phyloP scores from a whole-genome alignment of 2,888 invertebrate genomes.

The Agrypnus murinus region DNA sequence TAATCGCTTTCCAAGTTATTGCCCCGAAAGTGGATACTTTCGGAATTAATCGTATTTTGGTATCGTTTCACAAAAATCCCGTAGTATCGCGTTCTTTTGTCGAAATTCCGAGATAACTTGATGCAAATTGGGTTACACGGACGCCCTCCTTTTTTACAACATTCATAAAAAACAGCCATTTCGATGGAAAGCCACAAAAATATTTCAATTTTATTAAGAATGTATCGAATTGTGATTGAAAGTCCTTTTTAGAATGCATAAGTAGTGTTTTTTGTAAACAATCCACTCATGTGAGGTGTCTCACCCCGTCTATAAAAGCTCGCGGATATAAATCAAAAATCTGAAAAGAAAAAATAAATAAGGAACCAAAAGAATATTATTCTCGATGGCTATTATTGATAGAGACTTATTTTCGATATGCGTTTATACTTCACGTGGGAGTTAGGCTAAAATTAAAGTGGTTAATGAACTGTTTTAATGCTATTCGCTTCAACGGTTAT shows the following conservation, averaged over 20 bases:
- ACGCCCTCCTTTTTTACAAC: constrained; percentile 27
- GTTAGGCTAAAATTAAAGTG: constrained; percentile 36
- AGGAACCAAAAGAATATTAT: background rate
- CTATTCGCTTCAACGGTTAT: constrained; percentile 27
- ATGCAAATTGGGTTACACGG: constrained; percentile 41
- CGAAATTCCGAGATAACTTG: constrained; percentile 32
- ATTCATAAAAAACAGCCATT: constrained; percentile 36
- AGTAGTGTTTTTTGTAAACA: constrained; percentile 34
- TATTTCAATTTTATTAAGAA: constrained; percentile 38
- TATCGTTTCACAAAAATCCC: constrained; percentile 34
- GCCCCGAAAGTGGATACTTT: constrained; percentile 40
- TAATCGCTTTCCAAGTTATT: constrained; percentile 53
- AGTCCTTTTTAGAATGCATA: constrained; percentile 29
- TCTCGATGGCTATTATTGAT: constrained; percentile 21
- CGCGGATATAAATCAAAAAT: constrained; percentile 30
- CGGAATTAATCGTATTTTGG: constrained; percentile 38
- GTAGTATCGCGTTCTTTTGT: constrained; percentile 27
- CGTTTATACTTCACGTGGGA: constrained; percentile 25
- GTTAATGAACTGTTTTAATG: constrained; percentile 42
- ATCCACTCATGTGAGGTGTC: constrained; percentile 29
- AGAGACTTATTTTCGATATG: constrained; percentile 27
- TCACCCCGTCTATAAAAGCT: constrained; percentile 27
- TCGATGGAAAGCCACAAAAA: constrained; percentile 35
- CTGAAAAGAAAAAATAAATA: constrained; percentile 21
- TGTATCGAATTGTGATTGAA: constrained; percentile 43